Conservation (phyloP, 2,888 invertebrate species). For the Tiliacea aurago region DNA sequence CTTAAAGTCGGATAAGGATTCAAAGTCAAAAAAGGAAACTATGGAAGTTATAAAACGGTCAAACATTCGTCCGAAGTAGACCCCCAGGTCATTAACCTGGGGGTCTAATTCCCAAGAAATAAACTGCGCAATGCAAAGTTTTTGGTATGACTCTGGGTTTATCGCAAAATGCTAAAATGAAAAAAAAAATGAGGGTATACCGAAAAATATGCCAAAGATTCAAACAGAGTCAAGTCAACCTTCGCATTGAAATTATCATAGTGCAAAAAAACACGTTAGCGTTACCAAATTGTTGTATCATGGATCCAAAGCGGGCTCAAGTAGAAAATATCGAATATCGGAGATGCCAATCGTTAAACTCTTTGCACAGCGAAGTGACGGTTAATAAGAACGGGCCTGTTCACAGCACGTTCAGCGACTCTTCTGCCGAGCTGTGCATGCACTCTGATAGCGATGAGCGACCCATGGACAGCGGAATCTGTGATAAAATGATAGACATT, state of each 20-base stretch:
- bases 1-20: too few relatives aligned
- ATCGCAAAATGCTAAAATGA: not conserved
- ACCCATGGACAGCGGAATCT: slow-evolving; percentile 68
- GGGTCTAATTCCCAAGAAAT: too few relatives aligned
- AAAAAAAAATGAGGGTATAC: slow-evolving; percentile 38
- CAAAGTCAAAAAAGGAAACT: too few relatives aligned
- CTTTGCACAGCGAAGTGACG: slow-evolving; percentile 42
- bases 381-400: slow-evolving; percentile 28
- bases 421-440: slow-evolving; percentile 66
- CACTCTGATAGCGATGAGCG: slow-evolving; percentile 67
- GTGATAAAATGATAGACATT: slow-evolving; percentile 63
- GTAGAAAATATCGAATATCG: slow-evolving; percentile 4
- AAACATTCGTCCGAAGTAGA: too few relatives aligned
- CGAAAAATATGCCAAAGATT: not conserved
- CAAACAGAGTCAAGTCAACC: not conserved
- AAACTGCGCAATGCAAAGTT: not conserved
- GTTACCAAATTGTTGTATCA: not conserved
- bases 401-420: slow-evolving; percentile 67
- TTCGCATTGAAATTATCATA: not conserved
- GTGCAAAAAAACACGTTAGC: not conserved
- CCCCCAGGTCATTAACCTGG: too few relatives aligned
- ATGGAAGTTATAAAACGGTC: too few relatives aligned
- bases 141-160: not conserved
- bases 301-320: slow-evolving; percentile 40
- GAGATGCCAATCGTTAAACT: slow-evolving; percentile 50